These are phyloP conservation scores for Drosophila gunungcola DNA, from an alignment of 1,140 invertebrate genomes.

Conservation along the genomic window DNA sequence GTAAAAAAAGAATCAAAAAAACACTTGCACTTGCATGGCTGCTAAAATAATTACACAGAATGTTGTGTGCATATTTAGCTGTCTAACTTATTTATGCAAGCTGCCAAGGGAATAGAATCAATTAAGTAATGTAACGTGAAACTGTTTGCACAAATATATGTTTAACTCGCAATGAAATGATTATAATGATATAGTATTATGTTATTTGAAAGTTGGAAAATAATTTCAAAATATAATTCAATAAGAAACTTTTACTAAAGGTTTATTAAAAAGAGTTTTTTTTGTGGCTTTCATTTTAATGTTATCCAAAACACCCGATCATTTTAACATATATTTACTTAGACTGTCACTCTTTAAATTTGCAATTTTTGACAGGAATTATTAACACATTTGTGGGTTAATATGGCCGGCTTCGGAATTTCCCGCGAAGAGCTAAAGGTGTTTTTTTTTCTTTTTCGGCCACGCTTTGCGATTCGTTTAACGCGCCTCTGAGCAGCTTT, in stretches of 20 bases:
- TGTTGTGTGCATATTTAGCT: constrained; percentile 14
- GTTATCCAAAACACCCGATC: too few species aligned
- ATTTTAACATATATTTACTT: too few species aligned
- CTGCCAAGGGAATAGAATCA: constrained; percentile 12
- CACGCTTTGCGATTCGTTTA: constrained; percentile 41
- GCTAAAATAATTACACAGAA: constrained; percentile 36
- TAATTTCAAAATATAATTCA: neutral
- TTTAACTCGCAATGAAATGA: neutral
- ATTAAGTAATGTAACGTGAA: constrained; percentile 9
- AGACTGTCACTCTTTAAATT: too few species aligned
- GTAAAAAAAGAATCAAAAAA: neutral
- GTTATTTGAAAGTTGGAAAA: neutral
- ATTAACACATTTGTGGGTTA: constrained; percentile 8
- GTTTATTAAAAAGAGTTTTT: too few species aligned
- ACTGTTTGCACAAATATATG: neutral
- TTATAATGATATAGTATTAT: neutral
- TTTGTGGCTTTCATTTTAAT: too few species aligned
- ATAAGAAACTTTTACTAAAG: too few species aligned
- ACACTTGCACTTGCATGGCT: constrained; percentile 21
- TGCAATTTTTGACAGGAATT: too few species aligned
- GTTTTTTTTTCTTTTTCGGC: constrained; percentile 9
- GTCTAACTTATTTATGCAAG: constrained; percentile 16
- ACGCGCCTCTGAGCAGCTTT: constrained; percentile 51
- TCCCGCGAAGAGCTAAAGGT: neutral
- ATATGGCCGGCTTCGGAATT: constrained; percentile 2